These are phyloP conservation scores for Branchipolynoe longqiensis DNA, from an alignment of 2,888 invertebrate genomes.

Conservation along the genomic window DNA sequence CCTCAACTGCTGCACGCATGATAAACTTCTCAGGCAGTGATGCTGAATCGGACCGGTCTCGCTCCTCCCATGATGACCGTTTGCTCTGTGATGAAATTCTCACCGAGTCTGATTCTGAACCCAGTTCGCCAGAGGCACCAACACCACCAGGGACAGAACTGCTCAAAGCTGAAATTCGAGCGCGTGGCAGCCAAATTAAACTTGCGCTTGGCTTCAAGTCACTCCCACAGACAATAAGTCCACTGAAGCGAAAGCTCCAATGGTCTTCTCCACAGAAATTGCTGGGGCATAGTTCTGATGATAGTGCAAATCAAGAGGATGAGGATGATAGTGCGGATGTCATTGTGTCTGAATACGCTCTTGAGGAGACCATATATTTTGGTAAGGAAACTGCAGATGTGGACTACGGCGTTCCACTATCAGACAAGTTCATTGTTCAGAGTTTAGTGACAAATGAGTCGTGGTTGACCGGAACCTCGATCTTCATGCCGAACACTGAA, in stretches of 20 bases:
- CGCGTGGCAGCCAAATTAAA: slow-evolving; percentile 62
- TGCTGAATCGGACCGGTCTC: too few relatives aligned
- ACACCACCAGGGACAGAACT: slow-evolving; percentile 59
- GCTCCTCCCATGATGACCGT: slow-evolving; percentile 7
- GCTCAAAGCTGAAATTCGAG: slow-evolving; percentile 59
- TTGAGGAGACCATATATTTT: background rate
- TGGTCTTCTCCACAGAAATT: background rate
- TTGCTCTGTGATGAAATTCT: slow-evolving; percentile 64
- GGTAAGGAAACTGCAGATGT: background rate
- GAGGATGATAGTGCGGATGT: slow-evolving; percentile 29
- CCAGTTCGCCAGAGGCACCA: slow-evolving; percentile 56
- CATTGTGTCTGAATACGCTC: background rate
- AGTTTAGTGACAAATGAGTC: background rate
- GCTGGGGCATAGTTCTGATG: background rate
- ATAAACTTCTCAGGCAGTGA: background rate
- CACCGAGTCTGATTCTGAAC: slow-evolving; percentile 61
- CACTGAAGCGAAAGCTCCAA: slow-evolving; percentile 11
- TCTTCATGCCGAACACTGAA: slow-evolving; percentile 46
- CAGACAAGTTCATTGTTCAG: background rate
- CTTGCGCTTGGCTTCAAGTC: slow-evolving; percentile 55
- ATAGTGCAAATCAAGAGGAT: background rate
- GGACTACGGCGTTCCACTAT: slow-evolving; percentile 15
- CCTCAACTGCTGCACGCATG: background rate
- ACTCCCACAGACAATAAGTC: slow-evolving; percentile 15
- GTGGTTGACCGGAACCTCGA: background rate